A percentile compares a stretch with the other conserved stretches of the same genome.
phyloP scores from a whole-genome alignment of 2,113 vertebrate species.

The Peromyscus californicus region DNA sequence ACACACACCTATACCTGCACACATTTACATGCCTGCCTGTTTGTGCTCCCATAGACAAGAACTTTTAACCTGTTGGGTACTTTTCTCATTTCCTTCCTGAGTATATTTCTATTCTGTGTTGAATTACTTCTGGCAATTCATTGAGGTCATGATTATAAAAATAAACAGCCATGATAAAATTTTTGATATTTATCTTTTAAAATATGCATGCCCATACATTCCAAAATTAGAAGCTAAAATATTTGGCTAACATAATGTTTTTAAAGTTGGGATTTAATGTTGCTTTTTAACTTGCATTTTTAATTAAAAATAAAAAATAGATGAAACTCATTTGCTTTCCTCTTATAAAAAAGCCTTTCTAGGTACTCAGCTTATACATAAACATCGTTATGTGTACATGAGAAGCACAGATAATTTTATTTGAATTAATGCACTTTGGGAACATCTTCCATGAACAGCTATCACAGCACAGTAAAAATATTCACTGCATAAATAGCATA shows the following conservation, averaged over 20 bases:
- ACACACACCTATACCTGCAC: not conserved
- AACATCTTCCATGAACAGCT: conserved; percentile 79
- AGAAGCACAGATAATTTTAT: conserved; percentile 74
- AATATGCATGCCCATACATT: conserved; percentile 33
- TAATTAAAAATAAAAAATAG: conserved; percentile 76
- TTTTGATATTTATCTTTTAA: conserved; percentile 64
- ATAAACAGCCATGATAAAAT: conserved; percentile 8
- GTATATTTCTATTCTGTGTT: not conserved
- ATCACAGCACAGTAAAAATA: conserved; percentile 83
- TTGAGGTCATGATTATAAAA: not conserved
- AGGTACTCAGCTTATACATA: conserved; percentile 13
- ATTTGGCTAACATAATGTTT: conserved; percentile 55
- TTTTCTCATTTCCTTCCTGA: not conserved
- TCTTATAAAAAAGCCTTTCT: conserved; percentile 5
- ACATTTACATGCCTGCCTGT: not conserved
- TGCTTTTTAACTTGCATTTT: conserved; percentile 68
- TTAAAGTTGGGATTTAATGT: conserved; percentile 54
- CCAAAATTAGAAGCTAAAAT: conserved; percentile 63
- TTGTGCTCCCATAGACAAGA: not conserved
- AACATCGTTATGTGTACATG: not conserved
- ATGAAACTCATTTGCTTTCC: not conserved
- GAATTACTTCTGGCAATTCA: not conserved
- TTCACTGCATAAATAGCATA: conserved; percentile 83
- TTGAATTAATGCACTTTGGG: conserved; percentile 79
- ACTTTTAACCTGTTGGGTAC: rapidly evolving